Evolutionary conservation across 2,888 invertebrate species (phyloP).

Genomic region (Euclidia mi): DNA sequence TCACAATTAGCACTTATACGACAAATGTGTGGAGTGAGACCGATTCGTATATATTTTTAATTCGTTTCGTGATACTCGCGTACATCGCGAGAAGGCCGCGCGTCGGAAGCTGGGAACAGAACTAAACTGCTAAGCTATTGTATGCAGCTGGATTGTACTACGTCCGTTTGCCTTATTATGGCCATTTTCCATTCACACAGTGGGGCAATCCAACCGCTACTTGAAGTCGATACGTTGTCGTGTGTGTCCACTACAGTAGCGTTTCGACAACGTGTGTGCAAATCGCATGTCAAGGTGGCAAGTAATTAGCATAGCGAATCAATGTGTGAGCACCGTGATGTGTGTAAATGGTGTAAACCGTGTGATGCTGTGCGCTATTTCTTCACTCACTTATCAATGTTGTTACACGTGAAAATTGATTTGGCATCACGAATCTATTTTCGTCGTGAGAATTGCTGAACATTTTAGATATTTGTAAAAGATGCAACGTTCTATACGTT

Average conservation of each 20-base stretch:
- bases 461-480: not conserved
- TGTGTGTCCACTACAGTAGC: slow-evolving; percentile 33
- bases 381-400: slow-evolving; percentile 46
- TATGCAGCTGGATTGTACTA: slow-evolving; percentile 88
- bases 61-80: slow-evolving; percentile 61
- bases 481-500: no score
- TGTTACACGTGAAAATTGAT: slow-evolving; percentile 37
- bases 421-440: slow-evolving; percentile 20
- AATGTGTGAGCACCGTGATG: slow-evolving; percentile 60
- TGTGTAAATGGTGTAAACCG: slow-evolving; percentile 50
- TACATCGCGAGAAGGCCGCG: slow-evolving; percentile 75
- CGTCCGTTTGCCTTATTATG: slow-evolving; percentile 84
- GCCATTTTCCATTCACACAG: slow-evolving; percentile 86
- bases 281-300: slow-evolving; percentile 74
- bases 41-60: slow-evolving; percentile 46
- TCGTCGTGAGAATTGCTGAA: not conserved
- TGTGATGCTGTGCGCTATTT: slow-evolving; percentile 40
- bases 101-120: slow-evolving; percentile 86
- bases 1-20: slow-evolving; percentile 56
- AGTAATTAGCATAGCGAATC: slow-evolving; percentile 72
- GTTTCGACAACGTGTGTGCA: slow-evolving; percentile 64
- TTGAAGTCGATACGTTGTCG: slow-evolving; percentile 55
- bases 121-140: slow-evolving; percentile 87
- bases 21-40: slow-evolving; percentile 38
- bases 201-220: slow-evolving; percentile 75